Evolutionary conservation across 2,113 vertebrate genomes (phyloP).

Genomic region (Manacus vitellinus): DNA sequence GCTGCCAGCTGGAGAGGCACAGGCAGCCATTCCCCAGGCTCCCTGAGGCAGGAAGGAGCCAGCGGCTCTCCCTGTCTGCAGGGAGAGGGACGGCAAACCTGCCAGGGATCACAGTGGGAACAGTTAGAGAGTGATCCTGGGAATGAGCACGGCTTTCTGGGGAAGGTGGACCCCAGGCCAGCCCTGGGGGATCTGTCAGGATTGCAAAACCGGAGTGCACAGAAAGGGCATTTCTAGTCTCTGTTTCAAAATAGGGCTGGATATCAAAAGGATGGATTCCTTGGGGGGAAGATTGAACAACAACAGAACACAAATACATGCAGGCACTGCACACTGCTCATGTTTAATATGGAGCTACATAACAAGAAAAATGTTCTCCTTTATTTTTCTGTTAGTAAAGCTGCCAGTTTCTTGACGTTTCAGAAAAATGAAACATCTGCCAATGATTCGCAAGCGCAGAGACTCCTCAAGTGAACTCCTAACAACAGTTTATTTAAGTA

Average conservation of each 20-base stretch:
- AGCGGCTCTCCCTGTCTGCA: neutral
- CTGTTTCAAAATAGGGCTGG: neutral
- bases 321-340: neutral
- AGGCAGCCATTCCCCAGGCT: neutral
- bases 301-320: neutral
- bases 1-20: neutral
- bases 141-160: neutral
- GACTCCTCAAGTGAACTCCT: neutral
- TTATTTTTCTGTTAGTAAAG: neutral
- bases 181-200: neutral
- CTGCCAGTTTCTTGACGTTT: constrained; percentile 11
- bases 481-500: neutral
- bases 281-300: neutral
- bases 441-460: neutral
- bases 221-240: neutral
- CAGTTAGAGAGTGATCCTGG: neutral
- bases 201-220: neutral
- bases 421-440: constrained; percentile 9
- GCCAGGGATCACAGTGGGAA: neutral
- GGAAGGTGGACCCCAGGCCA: neutral
- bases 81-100: neutral
- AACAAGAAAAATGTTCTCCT: neutral
- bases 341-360: neutral
- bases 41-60: neutral
- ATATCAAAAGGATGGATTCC: neutral